Percentiles rank a stretch among this genome's conserved stretches.
phyloP scores from a whole-genome alignment of 1,140 invertebrate genomes.

The Achatina immaculata region DNA sequence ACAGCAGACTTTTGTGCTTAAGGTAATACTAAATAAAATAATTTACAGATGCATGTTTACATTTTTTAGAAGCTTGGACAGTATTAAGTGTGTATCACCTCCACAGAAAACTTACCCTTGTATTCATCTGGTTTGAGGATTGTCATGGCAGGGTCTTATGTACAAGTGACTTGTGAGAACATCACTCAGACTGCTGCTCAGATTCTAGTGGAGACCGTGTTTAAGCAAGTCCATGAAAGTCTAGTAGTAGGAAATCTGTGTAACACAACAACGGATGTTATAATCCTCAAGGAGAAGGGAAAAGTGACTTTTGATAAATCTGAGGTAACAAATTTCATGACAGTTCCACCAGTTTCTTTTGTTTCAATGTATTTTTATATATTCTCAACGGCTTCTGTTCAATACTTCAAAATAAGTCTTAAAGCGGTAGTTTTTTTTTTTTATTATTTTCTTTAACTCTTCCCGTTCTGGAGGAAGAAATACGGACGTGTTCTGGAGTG shows the following conservation, averaged over 20 bases:
- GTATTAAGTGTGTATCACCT: not conserved
- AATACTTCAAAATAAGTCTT: no score
- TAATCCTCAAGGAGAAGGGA: slow-evolving; percentile 1
- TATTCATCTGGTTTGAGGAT: not conserved
- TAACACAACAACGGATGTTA: not conserved
- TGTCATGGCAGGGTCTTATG: not conserved
- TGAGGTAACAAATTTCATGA: not conserved
- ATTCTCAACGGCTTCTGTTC: no score
- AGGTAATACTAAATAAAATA: no score
- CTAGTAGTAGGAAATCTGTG: not conserved
- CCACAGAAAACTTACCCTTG: not conserved
- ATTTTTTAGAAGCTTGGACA: no score
- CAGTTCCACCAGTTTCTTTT: no score
- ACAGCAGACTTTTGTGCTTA: no score
- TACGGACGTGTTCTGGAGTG: no score
- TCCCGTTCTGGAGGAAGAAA: no score
- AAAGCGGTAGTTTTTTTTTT: no score
- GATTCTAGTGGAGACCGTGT: not conserved
- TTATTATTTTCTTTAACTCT: no score
- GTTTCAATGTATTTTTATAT: no score
- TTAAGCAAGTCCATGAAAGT: not conserved
- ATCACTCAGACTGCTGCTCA: not conserved
- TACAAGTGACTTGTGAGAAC: not conserved
- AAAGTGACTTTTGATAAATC: not conserved
- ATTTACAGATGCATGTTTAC: no score